Evolutionary conservation across 1,140 invertebrate genomes (phyloP).

Genomic region (Drosophila virilis): DNA sequence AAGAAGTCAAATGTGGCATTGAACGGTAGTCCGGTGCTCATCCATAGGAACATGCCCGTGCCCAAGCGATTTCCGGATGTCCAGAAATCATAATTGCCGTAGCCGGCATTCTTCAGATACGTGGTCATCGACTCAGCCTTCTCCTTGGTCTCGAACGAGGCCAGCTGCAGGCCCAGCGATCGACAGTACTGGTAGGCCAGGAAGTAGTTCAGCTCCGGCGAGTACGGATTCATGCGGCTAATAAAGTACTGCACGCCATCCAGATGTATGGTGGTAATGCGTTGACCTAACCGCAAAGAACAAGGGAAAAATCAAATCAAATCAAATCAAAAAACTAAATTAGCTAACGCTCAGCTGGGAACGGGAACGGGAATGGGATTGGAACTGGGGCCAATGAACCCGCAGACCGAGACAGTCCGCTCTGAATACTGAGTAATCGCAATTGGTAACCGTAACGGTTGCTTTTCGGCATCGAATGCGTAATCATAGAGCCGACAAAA

Average conservation of each 20-base stretch:
- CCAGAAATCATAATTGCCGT: conserved; percentile 94
- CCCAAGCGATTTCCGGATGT: conserved; percentile 94
- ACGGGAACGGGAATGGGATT: not conserved
- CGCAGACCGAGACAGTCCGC: not conserved
- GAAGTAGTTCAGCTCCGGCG: conserved; percentile 93
- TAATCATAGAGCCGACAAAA: conserved; percentile 45
- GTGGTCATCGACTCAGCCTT: conserved; percentile 93
- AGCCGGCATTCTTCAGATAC: conserved; percentile 92
- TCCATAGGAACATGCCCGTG: conserved; percentile 94
- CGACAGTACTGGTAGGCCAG: conserved; percentile 94
- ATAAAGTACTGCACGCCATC: conserved; percentile 95
- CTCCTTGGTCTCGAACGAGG: conserved; percentile 93
- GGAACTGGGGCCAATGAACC: conserved; percentile 51
- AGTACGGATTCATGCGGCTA: conserved; percentile 94
- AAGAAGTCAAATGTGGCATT: conserved; percentile 94
- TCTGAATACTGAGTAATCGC: conserved; percentile 52
- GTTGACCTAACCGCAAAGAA: conserved; percentile 88
- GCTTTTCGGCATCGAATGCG: conserved; percentile 54
- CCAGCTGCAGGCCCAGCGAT: conserved; percentile 92
- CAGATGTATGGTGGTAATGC: conserved; percentile 93
- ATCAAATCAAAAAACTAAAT: conserved; percentile 22
- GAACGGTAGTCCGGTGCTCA: conserved; percentile 94
- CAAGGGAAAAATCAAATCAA: conserved; percentile 19
- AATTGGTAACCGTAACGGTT: conserved; percentile 66
- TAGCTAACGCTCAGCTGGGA: conserved; percentile 20